Conservation (phyloP, 2,888 invertebrate species). For the Athalia rosae region DNA sequence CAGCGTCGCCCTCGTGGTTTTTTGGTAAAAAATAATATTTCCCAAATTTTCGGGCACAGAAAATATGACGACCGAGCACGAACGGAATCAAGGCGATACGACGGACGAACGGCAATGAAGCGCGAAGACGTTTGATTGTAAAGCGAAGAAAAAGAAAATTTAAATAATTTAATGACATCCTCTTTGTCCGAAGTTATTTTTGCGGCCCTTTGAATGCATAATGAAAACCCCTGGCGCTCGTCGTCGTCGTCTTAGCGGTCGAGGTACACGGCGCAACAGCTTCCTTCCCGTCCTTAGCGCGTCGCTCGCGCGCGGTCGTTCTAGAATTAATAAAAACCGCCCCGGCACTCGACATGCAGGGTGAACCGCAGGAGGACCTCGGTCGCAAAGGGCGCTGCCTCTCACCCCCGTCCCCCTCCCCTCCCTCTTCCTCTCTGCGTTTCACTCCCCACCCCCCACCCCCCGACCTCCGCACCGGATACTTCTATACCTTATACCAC, state of each 20-base stretch:
- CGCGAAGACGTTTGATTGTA: not conserved
- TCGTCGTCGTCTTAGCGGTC: not conserved
- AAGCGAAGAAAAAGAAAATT: slow-evolving; percentile 19
- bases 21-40: no score
- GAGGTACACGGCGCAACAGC: slow-evolving; percentile 36
- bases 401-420: not conserved
- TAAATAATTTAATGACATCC: slow-evolving; percentile 39
- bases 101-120: not conserved
- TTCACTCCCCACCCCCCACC: not conserved
- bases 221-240: slow-evolving; percentile 14
- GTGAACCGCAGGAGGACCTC: slow-evolving; percentile 27
- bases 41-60: not conserved
- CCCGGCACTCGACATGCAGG: slow-evolving; percentile 9
- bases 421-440: not conserved
- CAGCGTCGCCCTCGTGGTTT: not conserved
- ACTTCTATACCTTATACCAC: no score
- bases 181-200: slow-evolving; percentile 31
- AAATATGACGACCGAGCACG: not conserved
- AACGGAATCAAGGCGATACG: not conserved
- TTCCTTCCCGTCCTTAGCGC: slow-evolving; percentile 21
- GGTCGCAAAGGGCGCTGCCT: slow-evolving; percentile 23
- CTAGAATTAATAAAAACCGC: slow-evolving; percentile 41
- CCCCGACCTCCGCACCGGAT: not conserved
- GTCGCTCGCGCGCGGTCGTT: slow-evolving; percentile 16
- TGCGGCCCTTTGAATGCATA: slow-evolving; percentile 30